Percentiles rank a stretch among this genome's conserved stretches.
These are phyloP conservation scores for Mya arenaria DNA, from an alignment of 1,140 invertebrate species.

Conservation along the genomic window DNA sequence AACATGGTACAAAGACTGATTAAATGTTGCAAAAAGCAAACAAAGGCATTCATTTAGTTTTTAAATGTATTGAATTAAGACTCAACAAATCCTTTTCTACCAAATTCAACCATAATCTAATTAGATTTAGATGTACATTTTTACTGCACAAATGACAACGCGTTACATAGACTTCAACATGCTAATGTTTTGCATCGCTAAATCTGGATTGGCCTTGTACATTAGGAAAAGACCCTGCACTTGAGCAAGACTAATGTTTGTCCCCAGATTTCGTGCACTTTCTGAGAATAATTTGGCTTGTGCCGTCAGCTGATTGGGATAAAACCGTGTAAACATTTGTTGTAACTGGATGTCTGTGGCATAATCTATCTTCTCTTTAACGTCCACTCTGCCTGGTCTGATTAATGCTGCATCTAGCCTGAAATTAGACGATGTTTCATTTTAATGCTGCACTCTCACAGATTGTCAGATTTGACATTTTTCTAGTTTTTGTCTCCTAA, in stretches of 20 bases:
- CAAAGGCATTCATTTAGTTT: no score
- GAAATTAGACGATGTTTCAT: constrained; percentile 60
- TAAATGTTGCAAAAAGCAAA: no score
- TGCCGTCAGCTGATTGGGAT: constrained; percentile 85
- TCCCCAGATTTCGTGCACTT: constrained; percentile 84
- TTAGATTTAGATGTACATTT: no score
- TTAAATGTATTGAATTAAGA: no score
- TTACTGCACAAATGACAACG: no score
- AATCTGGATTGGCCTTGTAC: constrained; percentile 84
- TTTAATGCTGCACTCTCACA: no score
- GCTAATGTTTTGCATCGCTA: constrained; percentile 61
- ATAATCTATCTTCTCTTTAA: constrained; percentile 95
- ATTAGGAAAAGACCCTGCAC: constrained; percentile 97
- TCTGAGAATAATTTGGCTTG: constrained; percentile 82
- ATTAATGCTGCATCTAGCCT: constrained; percentile 98
- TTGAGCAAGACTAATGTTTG: constrained; percentile 93
- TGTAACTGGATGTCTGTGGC: constrained; percentile 91
- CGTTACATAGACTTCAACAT: constrained; percentile 23
- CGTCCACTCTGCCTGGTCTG: constrained; percentile 96
- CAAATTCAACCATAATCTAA: no score
- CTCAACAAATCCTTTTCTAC: no score
- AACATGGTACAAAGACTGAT: no score
- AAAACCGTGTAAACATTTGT: constrained; percentile 96
- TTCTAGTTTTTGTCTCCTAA: no score
- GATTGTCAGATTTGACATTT: no score